These are phyloP conservation scores for Mnemiopsis leidyi DNA, from an alignment of 37 sponge, comb jelly and placozoan species.

Conservation along the genomic window DNA sequence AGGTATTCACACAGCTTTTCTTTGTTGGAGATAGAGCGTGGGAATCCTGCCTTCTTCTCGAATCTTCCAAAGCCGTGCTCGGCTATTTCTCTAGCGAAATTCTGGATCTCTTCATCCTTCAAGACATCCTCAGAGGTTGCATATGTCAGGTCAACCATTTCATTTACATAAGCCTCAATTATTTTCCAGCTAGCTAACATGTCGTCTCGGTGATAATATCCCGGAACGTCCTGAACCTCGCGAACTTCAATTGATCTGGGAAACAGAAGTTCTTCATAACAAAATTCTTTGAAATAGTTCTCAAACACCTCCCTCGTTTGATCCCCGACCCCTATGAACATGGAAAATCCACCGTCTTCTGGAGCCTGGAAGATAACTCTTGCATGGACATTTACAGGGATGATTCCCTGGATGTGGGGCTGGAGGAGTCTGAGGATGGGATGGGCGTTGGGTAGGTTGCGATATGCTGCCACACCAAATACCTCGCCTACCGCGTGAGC, in stretches of 20 bases:
- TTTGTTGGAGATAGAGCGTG: not conserved
- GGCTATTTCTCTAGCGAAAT: not conserved
- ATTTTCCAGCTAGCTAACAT: not conserved
- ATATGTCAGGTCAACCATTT: not conserved
- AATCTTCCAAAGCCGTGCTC: not conserved
- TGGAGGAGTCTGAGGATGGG: not conserved
- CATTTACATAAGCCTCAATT: not conserved
- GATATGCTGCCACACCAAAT: not conserved
- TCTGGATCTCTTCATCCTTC: not conserved
- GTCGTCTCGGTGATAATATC: not conserved
- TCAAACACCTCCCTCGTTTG: not conserved
- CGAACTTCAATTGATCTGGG: not conserved
- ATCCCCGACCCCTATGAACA: not conserved
- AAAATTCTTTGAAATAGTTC: not conserved
- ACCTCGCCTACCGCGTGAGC: not conserved
- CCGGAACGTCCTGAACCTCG: not conserved
- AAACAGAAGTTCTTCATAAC: not conserved
- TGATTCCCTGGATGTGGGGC: not conserved
- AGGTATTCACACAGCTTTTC: not conserved
- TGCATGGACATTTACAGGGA: conserved; percentile 4
- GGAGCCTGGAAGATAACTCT: not conserved
- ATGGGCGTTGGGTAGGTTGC: conserved; percentile 7
- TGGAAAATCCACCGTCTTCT: not conserved
- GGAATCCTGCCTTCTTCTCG: not conserved
- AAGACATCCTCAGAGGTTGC: not conserved